These are phyloP conservation scores for Amphibalanus amphitrite DNA, from an alignment of 1,140 invertebrate genomes.

Conservation along the genomic window DNA sequence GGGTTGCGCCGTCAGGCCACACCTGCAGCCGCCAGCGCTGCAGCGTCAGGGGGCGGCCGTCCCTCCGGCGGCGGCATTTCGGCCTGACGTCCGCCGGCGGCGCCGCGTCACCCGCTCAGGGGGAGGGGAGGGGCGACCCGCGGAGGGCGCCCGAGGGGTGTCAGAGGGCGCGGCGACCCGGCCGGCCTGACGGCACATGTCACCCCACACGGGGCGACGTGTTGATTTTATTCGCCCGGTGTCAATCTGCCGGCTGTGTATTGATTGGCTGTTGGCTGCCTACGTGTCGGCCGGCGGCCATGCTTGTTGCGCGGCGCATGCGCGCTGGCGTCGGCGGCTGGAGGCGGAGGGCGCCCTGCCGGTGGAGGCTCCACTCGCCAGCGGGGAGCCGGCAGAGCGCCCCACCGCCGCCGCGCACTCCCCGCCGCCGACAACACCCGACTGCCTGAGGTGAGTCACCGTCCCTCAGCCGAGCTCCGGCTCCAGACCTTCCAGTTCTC, in stretches of 20 bases:
- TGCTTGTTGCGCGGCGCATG: not conserved
- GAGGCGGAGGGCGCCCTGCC: not conserved
- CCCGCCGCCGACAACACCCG: too few species aligned
- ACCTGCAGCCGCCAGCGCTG: too few species aligned
- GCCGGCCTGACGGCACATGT: not conserved
- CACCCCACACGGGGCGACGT: not conserved
- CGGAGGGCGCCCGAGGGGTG: not conserved
- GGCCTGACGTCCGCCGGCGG: not conserved
- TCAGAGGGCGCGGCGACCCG: not conserved
- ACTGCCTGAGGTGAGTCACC: too few species aligned
- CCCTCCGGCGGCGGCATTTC: not conserved
- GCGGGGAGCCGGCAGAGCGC: too few species aligned
- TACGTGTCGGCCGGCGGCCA: slow-evolving; percentile 1
- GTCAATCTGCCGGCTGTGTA: not conserved
- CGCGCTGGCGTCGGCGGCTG: not conserved
- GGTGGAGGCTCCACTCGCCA: not conserved
- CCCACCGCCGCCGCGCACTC: not conserved
- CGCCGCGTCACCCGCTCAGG: too few species aligned
- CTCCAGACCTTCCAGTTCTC: too few species aligned
- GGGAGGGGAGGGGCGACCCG: too few species aligned
- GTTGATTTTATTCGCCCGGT: not conserved
- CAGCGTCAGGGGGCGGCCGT: too few species aligned
- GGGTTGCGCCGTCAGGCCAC: too few species aligned
- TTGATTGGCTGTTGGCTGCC: not conserved
- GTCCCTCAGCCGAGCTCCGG: too few species aligned